phyloP scores from a whole-genome alignment of 2,888 invertebrate genomes.

The Hecatera dysodea region DNA sequence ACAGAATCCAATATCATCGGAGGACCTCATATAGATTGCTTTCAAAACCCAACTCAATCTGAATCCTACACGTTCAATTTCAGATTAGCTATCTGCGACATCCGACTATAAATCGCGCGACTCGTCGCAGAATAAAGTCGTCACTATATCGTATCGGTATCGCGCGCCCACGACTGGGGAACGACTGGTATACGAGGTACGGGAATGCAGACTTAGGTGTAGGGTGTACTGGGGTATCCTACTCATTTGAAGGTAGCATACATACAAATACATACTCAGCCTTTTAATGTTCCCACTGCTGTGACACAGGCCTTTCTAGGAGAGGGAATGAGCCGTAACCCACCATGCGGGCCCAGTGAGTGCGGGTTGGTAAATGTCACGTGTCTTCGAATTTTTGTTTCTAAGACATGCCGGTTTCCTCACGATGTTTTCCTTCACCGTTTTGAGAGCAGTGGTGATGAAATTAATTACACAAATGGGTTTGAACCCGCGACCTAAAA shows the following conservation, averaged over 20 bases:
- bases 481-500: too few species aligned
- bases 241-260: neutral
- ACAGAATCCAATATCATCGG: conserved; percentile 26
- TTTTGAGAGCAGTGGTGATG: too few species aligned
- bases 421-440: too few species aligned
- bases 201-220: conserved; percentile 19
- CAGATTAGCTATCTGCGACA: conserved; percentile 67
- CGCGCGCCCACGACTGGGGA: conserved; percentile 76
- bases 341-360: too few species aligned
- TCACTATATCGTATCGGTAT: conserved; percentile 80
- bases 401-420: too few species aligned
- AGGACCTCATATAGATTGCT: conserved; percentile 38
- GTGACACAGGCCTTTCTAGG: too few species aligned
- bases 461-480: too few species aligned
- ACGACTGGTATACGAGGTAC: conserved; percentile 70
- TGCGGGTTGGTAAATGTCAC: too few species aligned
- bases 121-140: conserved; percentile 85
- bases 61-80: conserved; percentile 64
- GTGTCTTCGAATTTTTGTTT: too few species aligned
- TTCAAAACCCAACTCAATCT: conserved; percentile 59
- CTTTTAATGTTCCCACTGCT: too few species aligned
- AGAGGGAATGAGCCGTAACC: too few species aligned
- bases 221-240: conserved; percentile 14
- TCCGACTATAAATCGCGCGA: conserved; percentile 77
- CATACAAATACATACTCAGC: too few species aligned